A percentile compares a stretch with the other conserved stretches of the same genome.
phyloP scores from a whole-genome alignment of 2,113 vertebrate genomes.

The Microtus oregoni region DNA sequence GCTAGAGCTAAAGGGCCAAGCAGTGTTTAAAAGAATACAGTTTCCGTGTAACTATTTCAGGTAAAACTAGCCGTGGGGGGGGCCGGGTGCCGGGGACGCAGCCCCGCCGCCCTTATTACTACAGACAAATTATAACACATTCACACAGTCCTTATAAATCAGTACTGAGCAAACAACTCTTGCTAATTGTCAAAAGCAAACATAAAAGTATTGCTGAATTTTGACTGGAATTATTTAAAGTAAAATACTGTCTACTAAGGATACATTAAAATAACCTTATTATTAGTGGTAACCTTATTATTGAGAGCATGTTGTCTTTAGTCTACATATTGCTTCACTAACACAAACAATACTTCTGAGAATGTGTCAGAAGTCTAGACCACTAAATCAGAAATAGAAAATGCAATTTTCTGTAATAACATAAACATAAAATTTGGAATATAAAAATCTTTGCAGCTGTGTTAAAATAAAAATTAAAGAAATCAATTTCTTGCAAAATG shows the following conservation, averaged over 20 bases:
- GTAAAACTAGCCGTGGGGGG: too few relatives aligned
- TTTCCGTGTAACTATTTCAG: too few relatives aligned
- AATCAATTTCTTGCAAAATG: not conserved
- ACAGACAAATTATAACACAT: not conserved
- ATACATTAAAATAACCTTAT: not conserved
- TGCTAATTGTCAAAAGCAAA: not conserved
- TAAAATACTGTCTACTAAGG: not conserved
- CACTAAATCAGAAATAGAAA: not conserved
- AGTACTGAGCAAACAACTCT: not conserved
- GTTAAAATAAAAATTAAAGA: not conserved
- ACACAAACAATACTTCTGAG: not conserved
- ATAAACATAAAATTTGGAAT: not conserved
- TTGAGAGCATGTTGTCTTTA: not conserved
- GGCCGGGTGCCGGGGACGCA: too few relatives aligned
- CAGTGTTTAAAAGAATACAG: too few relatives aligned
- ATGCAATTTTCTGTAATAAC: not conserved
- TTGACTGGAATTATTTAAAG: not conserved
- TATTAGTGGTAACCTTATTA: not conserved
- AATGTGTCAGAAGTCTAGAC: not conserved
- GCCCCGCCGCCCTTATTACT: too few relatives aligned
- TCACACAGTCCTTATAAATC: not conserved
- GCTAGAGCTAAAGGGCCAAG: too few relatives aligned
- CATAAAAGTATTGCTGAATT: not conserved
- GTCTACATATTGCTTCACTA: not conserved
- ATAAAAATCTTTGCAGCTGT: not conserved